Evolutionary conservation across 2,797 vertebrate genomes (phyloP), one percentile per base, ranked within the genome.

Genomic region (Aeoliscus strigatus): DNA sequence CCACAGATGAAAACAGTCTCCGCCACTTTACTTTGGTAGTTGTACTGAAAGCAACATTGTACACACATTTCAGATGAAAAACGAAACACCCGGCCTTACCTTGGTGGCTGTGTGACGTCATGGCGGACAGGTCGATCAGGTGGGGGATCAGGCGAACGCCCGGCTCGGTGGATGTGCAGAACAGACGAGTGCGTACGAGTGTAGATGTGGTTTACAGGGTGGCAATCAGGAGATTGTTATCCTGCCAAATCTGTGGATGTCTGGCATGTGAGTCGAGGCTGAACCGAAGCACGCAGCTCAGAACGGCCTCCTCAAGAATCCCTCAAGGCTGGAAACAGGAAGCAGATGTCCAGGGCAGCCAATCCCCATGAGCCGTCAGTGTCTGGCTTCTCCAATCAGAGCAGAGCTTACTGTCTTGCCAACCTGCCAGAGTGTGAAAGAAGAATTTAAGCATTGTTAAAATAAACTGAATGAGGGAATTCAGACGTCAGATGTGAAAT

Each of bases 91-190:
- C 18, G 3, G 18, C 18, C 74, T 76, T 70, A 88, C 86, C 86
- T 86, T 77, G 79, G 27, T 78, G 82, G 51, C 62, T 82, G 45
- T 80, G 83, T 50, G 86, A 87, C 4, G 84, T 86, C 86, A 88
- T 88, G 3, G 25, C 64, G 50, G 66, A 59, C 54, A 27, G 49
- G 35, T 34, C 0, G 3, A 25, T 38, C 23, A 14, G 54, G 54
- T 21, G 44, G 37, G 27, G 3, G 30, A 7, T 33, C 16, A 12
- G 33, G 49, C 14, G 13, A 2, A 27, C 21, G 1, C 26, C 42
- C 3, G 16, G 37, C 18, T 47, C 5, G 4, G 29, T 16, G 14
- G 30, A 36, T 11, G 24, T 13, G 36, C 28, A 38, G 37, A 25
- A 12, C 25, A 42, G 42, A 23, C 12, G 25, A 29, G 9, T 1